These are phyloP conservation scores for Diarsia mendica DNA, from an alignment of 2,888 invertebrate genomes.

Conservation along the genomic window DNA sequence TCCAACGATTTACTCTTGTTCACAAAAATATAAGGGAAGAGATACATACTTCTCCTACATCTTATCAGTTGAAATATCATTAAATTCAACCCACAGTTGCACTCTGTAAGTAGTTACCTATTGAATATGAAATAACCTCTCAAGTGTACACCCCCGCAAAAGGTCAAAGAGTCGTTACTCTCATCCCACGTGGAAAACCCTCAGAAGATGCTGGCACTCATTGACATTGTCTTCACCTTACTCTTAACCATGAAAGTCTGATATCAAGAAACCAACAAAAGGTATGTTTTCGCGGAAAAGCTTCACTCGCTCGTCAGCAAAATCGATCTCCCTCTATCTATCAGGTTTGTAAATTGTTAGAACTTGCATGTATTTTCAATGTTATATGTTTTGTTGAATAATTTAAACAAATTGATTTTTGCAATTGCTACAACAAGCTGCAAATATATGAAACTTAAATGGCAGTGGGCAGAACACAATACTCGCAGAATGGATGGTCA, in stretches of 20 bases:
- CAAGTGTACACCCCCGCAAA: background rate
- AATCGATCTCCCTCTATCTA: slow-evolving; percentile 43
- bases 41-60: background rate
- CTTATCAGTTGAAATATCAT: background rate
- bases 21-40: background rate
- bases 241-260: slow-evolving; percentile 27
- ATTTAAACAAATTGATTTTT: background rate
- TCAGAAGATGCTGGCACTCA: slow-evolving; percentile 8
- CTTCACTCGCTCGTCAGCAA: background rate
- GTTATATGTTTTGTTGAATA: background rate
- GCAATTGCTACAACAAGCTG: background rate
- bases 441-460: too few species aligned
- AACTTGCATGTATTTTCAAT: slow-evolving; percentile 1
- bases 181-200: slow-evolving; percentile 16
- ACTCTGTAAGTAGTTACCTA: background rate
- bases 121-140: background rate
- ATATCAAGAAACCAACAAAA: slow-evolving; percentile 30
- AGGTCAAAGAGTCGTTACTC: slow-evolving; percentile 22
- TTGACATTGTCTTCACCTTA: slow-evolving; percentile 29
- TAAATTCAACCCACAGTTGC: background rate
- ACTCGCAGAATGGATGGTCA: too few species aligned
- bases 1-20: background rate
- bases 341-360: background rate
- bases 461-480: too few species aligned
- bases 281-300: slow-evolving; percentile 30